Base-by-base conservation (phyloP, 2,113 vertebrate species). In the Oncorhynchus masou region DNA sequence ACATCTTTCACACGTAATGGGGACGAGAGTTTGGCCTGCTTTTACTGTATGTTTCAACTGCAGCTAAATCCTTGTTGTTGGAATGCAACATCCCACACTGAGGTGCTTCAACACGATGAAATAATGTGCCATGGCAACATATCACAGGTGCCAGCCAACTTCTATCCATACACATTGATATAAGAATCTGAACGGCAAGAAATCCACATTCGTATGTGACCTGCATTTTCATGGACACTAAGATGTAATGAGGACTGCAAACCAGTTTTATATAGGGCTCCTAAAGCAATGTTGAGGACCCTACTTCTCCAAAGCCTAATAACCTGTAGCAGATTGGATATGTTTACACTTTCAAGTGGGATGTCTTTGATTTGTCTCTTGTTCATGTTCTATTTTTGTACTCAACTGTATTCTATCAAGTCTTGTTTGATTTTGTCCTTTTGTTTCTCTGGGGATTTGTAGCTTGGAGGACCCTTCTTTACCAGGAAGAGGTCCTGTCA, bases 271-370 rank as follows among this genome's bases (percentile, higher is more conserved):
- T 22, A 68, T 74, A 68, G 71, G 60, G 81, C 67, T 7, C n/a
- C 57, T 4, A 12, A 45, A 22, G 70, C 75, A 31, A 9, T 68
- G 67, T 34, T 34, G 16, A n/a, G 20, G 19, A 15, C 29, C 31
- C 59, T 76, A 22, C 71, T 39, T 45, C 62, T 48, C 15, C 62
- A 13, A 60, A 20, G 80, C 81, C 85, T 86, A 84, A 68, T 74
- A 75, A 82, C 83, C 80, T 86, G 91, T 92, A 90, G 88, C 90
- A 89, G 86, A 89, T 82, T 79, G 79, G 71, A 89, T 89, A 91
- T 88, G 92, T 93, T 92, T 92, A 92, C 92, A 90, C 80, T 85
- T 79, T 80, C 71, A 60, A 74, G 80, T 68, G 74, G 74, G 80
- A 74, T 80, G 83, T 84, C 78, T 84, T 84, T 66, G 39, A 48